A percentile compares a stretch with the other conserved stretches of the same genome.
phyloP scores from a whole-genome alignment of 2,113 vertebrate species.

The Centropus bengalensis region DNA sequence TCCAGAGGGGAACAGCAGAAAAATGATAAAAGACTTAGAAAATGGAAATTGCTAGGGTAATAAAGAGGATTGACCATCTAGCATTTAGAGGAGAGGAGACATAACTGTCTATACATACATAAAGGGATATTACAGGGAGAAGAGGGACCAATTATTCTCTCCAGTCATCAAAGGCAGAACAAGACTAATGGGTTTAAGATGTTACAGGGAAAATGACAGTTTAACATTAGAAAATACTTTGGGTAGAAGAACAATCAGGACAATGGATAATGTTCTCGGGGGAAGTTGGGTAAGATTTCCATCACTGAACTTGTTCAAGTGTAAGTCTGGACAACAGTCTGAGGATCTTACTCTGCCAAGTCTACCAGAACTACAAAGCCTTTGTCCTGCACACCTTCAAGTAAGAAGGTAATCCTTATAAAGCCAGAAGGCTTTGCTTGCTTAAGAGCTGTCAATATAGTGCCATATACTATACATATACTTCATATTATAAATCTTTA shows the following conservation, averaged over 20 bases:
- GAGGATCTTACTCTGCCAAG: background rate
- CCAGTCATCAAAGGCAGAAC: slow-evolving; percentile 25
- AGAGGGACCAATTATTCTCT: slow-evolving; percentile 54
- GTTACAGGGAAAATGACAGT: slow-evolving; percentile 30
- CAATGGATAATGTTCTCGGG: slow-evolving; percentile 1
- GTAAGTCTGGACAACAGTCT: background rate
- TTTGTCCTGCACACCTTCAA: background rate
- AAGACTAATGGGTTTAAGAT: slow-evolving; percentile 50
- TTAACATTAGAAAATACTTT: slow-evolving; percentile 47
- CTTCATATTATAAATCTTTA: background rate
- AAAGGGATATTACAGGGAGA: slow-evolving; percentile 47
- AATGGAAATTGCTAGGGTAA: slow-evolving; percentile 43
- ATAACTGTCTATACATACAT: slow-evolving; percentile 48
- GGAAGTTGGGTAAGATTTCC: background rate
- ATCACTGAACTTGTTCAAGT: background rate
- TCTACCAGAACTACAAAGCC: background rate
- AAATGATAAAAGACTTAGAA: slow-evolving; percentile 35
- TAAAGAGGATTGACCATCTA: slow-evolving; percentile 53
- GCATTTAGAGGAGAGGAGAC: slow-evolving; percentile 30
- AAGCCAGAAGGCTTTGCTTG: background rate
- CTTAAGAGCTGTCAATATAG: background rate
- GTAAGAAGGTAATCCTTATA: background rate
- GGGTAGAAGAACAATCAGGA: slow-evolving; percentile 16
- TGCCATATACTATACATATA: background rate
- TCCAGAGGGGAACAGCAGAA: background rate